Evolutionary conservation across 2,113 vertebrate genomes (phyloP).

Genomic region (Mohoua ochrocephala): DNA sequence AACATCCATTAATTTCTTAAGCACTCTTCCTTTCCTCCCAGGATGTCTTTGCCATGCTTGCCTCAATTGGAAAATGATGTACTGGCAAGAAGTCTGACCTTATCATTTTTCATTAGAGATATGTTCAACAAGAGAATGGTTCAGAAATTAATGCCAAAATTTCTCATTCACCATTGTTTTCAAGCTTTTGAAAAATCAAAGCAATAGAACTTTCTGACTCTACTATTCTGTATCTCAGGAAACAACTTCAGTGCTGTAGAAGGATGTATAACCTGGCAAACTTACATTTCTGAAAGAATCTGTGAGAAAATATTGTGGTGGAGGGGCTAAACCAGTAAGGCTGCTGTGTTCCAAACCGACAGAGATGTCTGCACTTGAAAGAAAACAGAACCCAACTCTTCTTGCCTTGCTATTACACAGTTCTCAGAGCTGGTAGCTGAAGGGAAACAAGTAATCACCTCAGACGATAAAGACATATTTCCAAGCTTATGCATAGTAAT

Average conservation of each 20-base stretch:
- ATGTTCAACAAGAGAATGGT: too few relatives aligned
- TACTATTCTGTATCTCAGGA: background rate
- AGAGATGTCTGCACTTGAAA: background rate
- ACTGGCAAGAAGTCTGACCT: background rate
- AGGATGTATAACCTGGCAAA: background rate
- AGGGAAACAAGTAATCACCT: background rate
- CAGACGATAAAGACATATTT: background rate
- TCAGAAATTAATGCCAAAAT: background rate
- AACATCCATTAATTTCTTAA: background rate
- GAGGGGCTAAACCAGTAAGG: background rate
- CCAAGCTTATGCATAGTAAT: background rate
- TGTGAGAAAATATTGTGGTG: background rate
- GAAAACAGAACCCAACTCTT: background rate
- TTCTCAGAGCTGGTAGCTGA: background rate
- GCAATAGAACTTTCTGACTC: background rate
- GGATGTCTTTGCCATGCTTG: background rate
- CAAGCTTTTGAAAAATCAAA: background rate
- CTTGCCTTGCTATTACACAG: background rate
- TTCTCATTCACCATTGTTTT: background rate
- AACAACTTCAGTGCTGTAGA: background rate
- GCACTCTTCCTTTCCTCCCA: background rate
- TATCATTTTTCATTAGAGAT: background rate
- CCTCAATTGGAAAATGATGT: background rate
- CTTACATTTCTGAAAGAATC: background rate
- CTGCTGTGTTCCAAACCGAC: background rate